Percentiles rank a stretch among this genome's conserved stretches.
Conservation (phyloP, 2,888 invertebrate species). For the Orthonevra nobilis region DNA sequence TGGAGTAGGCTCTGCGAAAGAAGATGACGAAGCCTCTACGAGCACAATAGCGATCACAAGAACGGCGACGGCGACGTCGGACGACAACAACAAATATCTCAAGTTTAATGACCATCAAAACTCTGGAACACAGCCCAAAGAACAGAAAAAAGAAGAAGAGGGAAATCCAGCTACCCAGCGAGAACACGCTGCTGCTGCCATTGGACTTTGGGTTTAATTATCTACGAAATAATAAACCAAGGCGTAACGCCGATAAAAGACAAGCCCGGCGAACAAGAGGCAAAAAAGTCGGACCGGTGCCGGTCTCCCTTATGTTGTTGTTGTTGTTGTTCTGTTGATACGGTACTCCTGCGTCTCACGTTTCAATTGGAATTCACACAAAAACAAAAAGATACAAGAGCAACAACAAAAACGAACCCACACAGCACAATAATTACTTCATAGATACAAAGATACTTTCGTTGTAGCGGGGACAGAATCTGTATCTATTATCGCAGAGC, state of each 20-base stretch:
- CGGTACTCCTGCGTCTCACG: conserved; percentile 37
- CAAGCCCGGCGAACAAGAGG: neutral
- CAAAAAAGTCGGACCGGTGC: conserved; percentile 26
- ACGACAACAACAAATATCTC: conserved; percentile 7
- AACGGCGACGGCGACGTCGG: neutral
- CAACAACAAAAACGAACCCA: conserved; percentile 7
- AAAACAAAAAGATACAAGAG: neutral
- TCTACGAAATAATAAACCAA: conserved; percentile 10
- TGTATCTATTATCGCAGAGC: neutral
- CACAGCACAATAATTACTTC: conserved; percentile 9
- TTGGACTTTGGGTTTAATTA: conserved; percentile 24
- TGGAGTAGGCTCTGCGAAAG: conserved; percentile 4
- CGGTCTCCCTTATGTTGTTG: neutral
- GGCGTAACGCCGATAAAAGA: neutral
- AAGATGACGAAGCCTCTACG: conserved; percentile 15
- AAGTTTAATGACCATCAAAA: conserved; percentile 31
- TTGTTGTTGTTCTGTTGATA: neutral
- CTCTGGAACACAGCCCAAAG: neutral
- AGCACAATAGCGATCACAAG: neutral
- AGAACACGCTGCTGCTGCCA: conserved; percentile 9
- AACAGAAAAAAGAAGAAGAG: neutral
- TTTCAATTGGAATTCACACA: conserved; percentile 39
- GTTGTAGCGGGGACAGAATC: neutral
- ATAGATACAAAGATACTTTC: neutral
- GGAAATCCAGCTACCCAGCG: conserved; percentile 17